Conservation (phyloP, 2,888 invertebrate species). For the Dicycla oo region DNA sequence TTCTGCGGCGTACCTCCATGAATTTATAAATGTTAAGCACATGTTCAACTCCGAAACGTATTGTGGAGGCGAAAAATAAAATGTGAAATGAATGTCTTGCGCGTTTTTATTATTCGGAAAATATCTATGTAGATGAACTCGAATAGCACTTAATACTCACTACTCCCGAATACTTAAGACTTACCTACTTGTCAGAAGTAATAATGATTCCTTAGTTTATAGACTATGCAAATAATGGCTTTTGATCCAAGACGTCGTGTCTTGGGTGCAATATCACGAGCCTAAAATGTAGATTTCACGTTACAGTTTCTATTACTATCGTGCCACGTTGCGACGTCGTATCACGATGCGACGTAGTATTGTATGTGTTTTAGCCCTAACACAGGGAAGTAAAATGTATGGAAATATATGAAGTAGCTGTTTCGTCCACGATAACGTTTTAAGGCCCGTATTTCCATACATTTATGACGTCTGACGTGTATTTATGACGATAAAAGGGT, state of each 20-base stretch:
- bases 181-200: no score
- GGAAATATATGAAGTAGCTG: no score
- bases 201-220: background rate
- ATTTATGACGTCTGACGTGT: no score
- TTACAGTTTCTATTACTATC: background rate
- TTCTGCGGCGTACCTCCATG: slow-evolving; percentile 37
- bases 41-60: slow-evolving; percentile 40
- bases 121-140: background rate
- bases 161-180: no score
- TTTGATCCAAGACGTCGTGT: background rate
- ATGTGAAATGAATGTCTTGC: slow-evolving; percentile 22
- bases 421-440: no score
- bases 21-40: slow-evolving; percentile 54
- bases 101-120: slow-evolving; percentile 2
- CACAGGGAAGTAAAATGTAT: no score
- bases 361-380: no score
- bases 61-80: slow-evolving; percentile 41
- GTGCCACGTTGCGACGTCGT: no score
- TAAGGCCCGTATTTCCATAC: no score
- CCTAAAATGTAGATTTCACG: background rate
- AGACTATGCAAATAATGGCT: background rate
- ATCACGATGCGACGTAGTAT: no score
- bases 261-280: no score
- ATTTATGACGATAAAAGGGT: no score
- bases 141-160: slow-evolving; percentile 18